Percentiles rank a stretch among this genome's conserved stretches.
These are phyloP conservation scores for Manacus vitellinus DNA, from an alignment of 2,113 vertebrate species.

Conservation along the genomic window DNA sequence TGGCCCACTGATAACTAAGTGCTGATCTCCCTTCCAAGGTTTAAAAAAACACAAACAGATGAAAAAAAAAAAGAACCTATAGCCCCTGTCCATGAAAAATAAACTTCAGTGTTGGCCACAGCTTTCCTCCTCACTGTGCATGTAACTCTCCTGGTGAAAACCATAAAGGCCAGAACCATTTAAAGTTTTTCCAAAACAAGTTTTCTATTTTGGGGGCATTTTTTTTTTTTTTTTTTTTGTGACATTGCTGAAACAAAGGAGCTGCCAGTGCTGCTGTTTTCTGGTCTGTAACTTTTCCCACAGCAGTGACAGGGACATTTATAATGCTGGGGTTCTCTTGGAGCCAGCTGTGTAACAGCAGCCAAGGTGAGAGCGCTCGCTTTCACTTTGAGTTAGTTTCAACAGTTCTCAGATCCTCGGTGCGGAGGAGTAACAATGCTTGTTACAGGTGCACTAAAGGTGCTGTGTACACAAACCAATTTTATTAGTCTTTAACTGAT, in stretches of 20 bases:
- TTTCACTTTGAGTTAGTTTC: not conserved
- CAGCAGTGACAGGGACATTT: not conserved
- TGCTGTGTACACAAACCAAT: not conserved
- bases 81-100: not conserved
- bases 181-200: not conserved
- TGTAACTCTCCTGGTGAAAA: not conserved
- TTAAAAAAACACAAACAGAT: not conserved
- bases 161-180: not conserved
- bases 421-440: not conserved
- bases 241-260: not conserved
- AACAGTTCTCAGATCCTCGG: not conserved
- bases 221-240: not conserved
- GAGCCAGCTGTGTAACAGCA: not conserved
- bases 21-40: not conserved
- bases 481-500: not conserved
- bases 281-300: not conserved
- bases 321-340: not conserved
- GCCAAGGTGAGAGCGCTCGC: accelerated
- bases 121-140: not conserved
- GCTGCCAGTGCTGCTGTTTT: not conserved
- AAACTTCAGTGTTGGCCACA: not conserved
- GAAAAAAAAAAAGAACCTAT: accelerated
- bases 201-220: not conserved
- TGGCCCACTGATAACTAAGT: not conserved
- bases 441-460: not conserved